A percentile compares a stretch with the other conserved stretches of the same genome.
Conservation (phyloP, 2,797 vertebrate species). For the Coranthus polyacanthus region DNA sequence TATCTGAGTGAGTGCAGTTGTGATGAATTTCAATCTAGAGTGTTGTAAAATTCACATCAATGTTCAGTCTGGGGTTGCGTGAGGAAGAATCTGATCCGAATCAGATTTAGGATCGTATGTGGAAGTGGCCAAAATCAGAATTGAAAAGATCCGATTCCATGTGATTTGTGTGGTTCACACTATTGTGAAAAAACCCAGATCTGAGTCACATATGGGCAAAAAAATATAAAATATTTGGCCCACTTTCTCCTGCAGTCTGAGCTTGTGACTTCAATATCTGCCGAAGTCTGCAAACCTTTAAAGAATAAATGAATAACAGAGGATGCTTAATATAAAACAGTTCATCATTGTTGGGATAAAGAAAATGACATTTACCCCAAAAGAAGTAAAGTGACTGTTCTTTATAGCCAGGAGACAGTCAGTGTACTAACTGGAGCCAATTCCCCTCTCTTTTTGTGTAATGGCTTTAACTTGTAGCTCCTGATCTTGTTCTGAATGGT, state of each 20-base stretch:
- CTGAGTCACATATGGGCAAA: no score
- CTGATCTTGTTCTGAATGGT: conserved; percentile 8
- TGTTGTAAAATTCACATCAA: no score
- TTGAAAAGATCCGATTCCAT: no score
- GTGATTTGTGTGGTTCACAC: no score
- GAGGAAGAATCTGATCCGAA: no score
- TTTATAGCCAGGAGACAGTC: conserved; percentile 4
- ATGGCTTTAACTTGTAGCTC: conserved; percentile 6
- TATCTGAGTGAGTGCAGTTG: no score
- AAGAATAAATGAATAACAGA: not conserved
- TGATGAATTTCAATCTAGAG: no score
- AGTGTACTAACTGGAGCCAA: not conserved
- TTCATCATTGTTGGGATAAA: not conserved
- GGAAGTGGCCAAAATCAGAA: no score
- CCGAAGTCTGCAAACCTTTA: conserved; percentile 5
- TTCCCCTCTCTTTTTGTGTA: conserved; percentile 10
- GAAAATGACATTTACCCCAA: not conserved
- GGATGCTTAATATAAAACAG: conserved; percentile 6
- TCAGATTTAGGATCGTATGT: no score
- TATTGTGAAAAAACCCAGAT: no score
- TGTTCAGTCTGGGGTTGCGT: no score
- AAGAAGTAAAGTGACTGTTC: not conserved
- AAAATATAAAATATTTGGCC: no score
- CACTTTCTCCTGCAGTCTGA: not conserved
- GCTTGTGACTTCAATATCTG: conserved; percentile 6